Base-by-base conservation (phyloP, 2,113 vertebrate genomes). In the Parus major region DNA sequence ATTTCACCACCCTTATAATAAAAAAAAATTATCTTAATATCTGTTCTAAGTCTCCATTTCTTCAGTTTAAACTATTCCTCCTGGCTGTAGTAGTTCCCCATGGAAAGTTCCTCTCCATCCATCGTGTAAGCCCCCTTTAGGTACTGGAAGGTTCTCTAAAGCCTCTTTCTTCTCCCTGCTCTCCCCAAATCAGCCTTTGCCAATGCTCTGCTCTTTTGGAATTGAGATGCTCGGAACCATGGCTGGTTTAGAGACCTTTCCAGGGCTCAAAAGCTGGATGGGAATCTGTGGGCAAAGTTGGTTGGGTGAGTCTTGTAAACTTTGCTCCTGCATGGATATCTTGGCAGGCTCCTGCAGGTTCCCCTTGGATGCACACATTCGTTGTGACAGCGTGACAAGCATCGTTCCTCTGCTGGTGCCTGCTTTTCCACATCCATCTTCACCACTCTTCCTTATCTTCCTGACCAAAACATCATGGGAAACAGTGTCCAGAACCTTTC, bases 151-250 rank as follows among this genome's bases (percentile, higher is more conserved):
- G 4, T 41, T 6, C 47, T n/a, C 16, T 27, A 46, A 31, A 13
- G 6, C 21, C 20, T 75, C 29, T 46, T 20, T 46, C 18, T 87
- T 68, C 31, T 47, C 16, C 10, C 57, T 76, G 20, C 14, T 82
- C 29, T 85, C 12, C 44, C 35, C 10, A 29, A 49, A 68, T 5
- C 27, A 86, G n/a, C 24, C 42, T 80, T 77, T 53, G 2, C 23
- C 9, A 53, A 18, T 0, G 1, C 5, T 46, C 10, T 27, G 29
- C 7, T 0, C 39, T 39, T 89, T 73, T 44, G 47, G 19, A 36
- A 29, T 16, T 14, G 36, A 47, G 17, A 25, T 36, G 8, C 50
- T 80, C 31, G 65, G 19, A 90, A 41, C 11, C 1, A 0, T 0
- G 1, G 4, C 46, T 76, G 28, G 11, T 12, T 47, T 10, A n/a